These are phyloP conservation scores for Metallyticus violacea DNA, from an alignment of 2,888 invertebrate genomes.

Conservation along the genomic window DNA sequence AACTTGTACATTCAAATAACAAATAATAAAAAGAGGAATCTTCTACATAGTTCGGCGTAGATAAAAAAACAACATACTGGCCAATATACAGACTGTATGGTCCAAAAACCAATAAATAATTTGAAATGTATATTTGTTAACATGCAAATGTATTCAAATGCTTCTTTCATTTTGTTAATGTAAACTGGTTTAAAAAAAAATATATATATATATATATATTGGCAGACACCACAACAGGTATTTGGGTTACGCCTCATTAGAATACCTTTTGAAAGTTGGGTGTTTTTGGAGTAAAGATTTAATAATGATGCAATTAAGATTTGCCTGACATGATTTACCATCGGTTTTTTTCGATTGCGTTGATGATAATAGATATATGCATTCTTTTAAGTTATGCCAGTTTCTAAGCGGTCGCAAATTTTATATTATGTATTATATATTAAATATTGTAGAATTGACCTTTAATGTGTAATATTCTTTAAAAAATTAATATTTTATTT, in stretches of 20 bases:
- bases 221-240: not conserved
- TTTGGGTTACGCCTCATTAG: not conserved
- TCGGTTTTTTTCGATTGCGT: no score
- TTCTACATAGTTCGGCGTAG: not conserved
- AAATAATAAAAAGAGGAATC: not conserved
- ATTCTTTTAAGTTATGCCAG: no score
- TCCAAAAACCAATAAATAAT: not conserved
- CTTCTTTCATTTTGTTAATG: not conserved
- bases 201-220: not conserved
- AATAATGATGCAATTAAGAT: not conserved
- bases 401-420: no score
- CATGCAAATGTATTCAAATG: conserved; percentile 23
- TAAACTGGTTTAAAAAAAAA: not conserved
- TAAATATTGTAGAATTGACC: no score
- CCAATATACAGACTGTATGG: not conserved
- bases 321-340: no score
- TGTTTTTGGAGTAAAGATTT: not conserved
- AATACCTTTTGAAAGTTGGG: not conserved
- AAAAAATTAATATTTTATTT: no score
- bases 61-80: not conserved
- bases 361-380: no score
- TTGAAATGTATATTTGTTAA: conserved; percentile 2
- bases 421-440: no score
- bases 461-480: no score
- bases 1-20: not conserved